Evolutionary conservation across 2,797 vertebrate species (phyloP).

Genomic region (Poecilia wingei): DNA sequence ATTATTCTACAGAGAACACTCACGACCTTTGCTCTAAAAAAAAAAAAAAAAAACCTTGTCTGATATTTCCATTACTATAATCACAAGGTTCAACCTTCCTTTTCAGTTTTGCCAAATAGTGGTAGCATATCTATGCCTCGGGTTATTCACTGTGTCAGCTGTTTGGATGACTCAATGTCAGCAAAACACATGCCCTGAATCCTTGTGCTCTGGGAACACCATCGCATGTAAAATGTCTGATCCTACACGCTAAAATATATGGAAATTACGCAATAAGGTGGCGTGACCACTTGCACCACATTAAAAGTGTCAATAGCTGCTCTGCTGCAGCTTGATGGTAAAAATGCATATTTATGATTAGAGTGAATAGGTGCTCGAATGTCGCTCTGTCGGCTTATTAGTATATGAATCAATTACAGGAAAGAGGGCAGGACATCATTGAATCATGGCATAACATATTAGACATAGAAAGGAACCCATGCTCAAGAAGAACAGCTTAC

Average conservation of each 20-base stretch:
- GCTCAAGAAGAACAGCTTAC: constrained; percentile 72
- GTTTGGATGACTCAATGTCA: constrained; percentile 61
- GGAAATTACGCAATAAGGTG: constrained; percentile 26
- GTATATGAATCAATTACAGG: constrained; percentile 13
- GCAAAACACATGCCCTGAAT: constrained; percentile 13
- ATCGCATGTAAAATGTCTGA: constrained; percentile 16
- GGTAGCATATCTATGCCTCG: constrained; percentile 32
- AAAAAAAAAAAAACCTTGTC: constrained; percentile 55
- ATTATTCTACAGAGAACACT: constrained; percentile 48
- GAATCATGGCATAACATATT: constrained; percentile 12
- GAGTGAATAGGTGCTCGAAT: constrained; percentile 11
- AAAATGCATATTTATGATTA: neutral
- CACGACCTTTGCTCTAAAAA: constrained; percentile 71
- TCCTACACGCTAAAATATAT: constrained; percentile 8
- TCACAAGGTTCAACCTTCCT: constrained; percentile 48
- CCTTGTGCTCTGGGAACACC: constrained; percentile 15
- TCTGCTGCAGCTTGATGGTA: neutral
- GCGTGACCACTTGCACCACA: constrained; percentile 9
- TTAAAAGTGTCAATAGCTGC: constrained; percentile 2
- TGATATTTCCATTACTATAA: constrained; percentile 52
- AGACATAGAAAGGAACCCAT: constrained; percentile 24
- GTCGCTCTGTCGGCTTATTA: neutral
- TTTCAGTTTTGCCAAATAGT: constrained; percentile 19
- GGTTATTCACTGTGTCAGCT: constrained; percentile 60
- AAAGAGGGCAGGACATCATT: constrained; percentile 1